phyloP scores from a whole-genome alignment of 2,888 invertebrate genomes.

The Lysandra bellargus region DNA sequence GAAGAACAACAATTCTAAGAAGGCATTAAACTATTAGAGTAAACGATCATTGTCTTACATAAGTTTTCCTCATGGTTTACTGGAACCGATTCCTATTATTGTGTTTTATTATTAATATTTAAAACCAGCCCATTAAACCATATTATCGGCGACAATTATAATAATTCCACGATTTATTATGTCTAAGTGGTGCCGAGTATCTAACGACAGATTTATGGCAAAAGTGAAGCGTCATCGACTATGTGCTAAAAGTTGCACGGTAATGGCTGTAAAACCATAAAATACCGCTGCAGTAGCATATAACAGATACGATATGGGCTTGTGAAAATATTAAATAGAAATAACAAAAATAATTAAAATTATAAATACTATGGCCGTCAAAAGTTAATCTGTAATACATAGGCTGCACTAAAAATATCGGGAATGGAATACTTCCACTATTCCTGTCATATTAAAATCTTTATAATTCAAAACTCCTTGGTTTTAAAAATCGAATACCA shows the following conservation, averaged over 20 bases:
- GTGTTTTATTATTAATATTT: slow-evolving; percentile 11
- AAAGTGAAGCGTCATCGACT: background rate
- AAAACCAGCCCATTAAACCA: background rate
- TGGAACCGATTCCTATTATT: slow-evolving; percentile 16
- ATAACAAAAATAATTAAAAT: background rate
- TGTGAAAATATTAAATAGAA: background rate
- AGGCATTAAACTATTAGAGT: background rate
- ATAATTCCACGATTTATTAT: background rate
- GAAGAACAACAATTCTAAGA: background rate
- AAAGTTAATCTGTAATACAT: too few relatives aligned
- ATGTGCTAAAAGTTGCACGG: slow-evolving; percentile 13
- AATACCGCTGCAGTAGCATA: background rate
- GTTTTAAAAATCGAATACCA: too few relatives aligned
- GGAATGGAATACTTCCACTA: too few relatives aligned
- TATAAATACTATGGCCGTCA: too few relatives aligned
- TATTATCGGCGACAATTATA: slow-evolving; percentile 11
- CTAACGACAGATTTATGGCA: background rate
- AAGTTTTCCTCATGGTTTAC: slow-evolving; percentile 17
- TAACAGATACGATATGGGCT: background rate
- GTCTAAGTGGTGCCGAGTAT: background rate
- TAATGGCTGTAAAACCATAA: background rate
- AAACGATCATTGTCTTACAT: background rate
- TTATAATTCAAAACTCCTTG: too few relatives aligned
- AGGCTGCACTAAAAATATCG: too few relatives aligned
- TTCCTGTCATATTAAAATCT: too few relatives aligned